Base-by-base conservation (phyloP, 2,113 vertebrate species). In the Callipepla californica region DNA sequence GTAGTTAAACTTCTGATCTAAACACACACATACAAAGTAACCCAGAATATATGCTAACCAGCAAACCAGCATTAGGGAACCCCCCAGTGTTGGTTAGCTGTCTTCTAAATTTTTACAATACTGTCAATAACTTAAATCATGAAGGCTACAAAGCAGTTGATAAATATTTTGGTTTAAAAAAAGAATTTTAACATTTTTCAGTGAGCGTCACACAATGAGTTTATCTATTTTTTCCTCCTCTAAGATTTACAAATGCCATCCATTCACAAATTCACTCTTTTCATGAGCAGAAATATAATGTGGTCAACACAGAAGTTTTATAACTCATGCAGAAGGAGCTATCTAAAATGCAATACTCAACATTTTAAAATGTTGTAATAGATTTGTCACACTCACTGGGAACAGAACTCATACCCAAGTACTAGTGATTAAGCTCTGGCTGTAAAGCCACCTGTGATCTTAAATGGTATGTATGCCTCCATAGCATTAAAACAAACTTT, bases 361-460 rank as follows among this genome's bases (percentile, higher is more conserved):
- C 40, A 59, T 34, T 66, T 81, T 26, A 14, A 67, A 90, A 65
- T 32, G 10, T 5, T 57, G 50, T 63, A 45, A 72, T 38, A 65
- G 10, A 65, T 81, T 47, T 53, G 32, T 45, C 42, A 55, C 38
- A 67, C 45, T 66, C 50, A 58, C 6, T 62, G 53, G 38, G 23
- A 85, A 89, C 47, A 89, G 69, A 69, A 11, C 28, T 51, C 70
- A 22, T 30, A 59, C 8, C 15, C 30, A 75, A 81, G 57, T 61
- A 51, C 3, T 9, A 53, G 22, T 42, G 74, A 51, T 21, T 72
- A 73, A 73, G 63, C 14, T 85, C 32, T 38, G 14, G 42, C 1
- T 77, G 45, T 66, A 82, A 89, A 91, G 85, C 2, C 3, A 40
- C 38, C 47, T 89, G 66, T 86, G 51, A 90, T 89, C 62, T 72